These are phyloP conservation scores for Gracilinanus agilis DNA, from an alignment of 2,113 vertebrate species.

Conservation along the genomic window DNA sequence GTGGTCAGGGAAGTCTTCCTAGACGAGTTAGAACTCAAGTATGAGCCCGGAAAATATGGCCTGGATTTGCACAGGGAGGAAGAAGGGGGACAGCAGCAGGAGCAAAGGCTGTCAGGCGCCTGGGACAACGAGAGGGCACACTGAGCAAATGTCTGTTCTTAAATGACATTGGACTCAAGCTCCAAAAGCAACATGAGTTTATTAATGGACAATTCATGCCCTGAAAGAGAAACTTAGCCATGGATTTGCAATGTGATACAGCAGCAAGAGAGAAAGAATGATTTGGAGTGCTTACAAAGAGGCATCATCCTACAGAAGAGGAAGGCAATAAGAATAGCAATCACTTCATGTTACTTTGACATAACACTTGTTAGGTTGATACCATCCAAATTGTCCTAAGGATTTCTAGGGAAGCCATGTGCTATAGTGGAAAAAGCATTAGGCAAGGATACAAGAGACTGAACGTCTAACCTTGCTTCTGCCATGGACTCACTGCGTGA, in stretches of 20 bases:
- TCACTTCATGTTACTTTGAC: background rate
- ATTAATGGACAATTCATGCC: background rate
- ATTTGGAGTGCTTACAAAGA: background rate
- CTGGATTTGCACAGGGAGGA: background rate
- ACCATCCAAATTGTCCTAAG: background rate
- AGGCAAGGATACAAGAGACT: background rate
- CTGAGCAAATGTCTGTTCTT: background rate
- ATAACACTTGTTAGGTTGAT: background rate
- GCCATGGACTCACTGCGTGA: background rate
- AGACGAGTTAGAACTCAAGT: background rate
- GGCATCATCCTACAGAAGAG: background rate
- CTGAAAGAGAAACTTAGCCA: background rate
- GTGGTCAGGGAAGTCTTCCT: constrained; percentile 28
- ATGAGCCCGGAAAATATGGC: background rate
- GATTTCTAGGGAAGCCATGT: background rate
- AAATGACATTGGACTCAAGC: background rate
- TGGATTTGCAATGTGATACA: background rate
- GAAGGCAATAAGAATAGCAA: background rate
- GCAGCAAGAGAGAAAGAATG: background rate
- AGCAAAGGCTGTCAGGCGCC: background rate
- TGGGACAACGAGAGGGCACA: background rate
- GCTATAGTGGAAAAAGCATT: background rate
- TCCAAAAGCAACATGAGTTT: constrained; percentile 8
- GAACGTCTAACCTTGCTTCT: background rate
- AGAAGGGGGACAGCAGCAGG: background rate